Conservation (phyloP, 2,797 vertebrate species). For the Sphaeramia orbicularis region DNA sequence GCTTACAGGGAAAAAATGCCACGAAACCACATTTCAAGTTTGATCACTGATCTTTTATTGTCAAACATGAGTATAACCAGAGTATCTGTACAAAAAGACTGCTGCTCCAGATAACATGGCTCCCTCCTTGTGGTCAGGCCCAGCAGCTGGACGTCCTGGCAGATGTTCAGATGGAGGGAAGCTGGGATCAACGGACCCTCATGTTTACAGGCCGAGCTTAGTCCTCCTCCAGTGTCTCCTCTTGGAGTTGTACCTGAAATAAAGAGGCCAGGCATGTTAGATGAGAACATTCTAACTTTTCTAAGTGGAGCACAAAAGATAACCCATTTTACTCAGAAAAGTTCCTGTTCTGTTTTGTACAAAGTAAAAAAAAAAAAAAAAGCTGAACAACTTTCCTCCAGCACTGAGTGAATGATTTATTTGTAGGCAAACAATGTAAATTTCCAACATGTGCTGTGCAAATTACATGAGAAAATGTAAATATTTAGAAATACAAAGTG, state of each 20-base stretch:
- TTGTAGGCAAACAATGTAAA: too few relatives aligned
- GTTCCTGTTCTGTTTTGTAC: too few relatives aligned
- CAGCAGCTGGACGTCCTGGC: slow-evolving; percentile 70
- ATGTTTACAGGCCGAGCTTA: slow-evolving; percentile 89
- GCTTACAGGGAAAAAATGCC: neutral
- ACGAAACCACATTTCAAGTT: slow-evolving; percentile 31
- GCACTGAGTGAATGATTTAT: too few relatives aligned
- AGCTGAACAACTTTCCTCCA: too few relatives aligned
- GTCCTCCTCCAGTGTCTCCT: slow-evolving; percentile 97
- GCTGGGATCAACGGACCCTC: slow-evolving; percentile 45
- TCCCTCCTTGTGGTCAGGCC: slow-evolving; percentile 56
- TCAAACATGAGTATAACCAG: slow-evolving; percentile 80
- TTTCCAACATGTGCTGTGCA: too few relatives aligned
- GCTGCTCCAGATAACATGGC: slow-evolving; percentile 72
- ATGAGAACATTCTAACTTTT: neutral
- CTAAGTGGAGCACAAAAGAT: too few relatives aligned
- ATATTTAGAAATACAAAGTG: too few relatives aligned
- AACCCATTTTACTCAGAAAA: too few relatives aligned
- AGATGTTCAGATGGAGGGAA: slow-evolving; percentile 43
- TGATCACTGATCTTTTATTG: slow-evolving; percentile 84
- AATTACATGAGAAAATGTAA: too few relatives aligned
- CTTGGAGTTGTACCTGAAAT: slow-evolving; percentile 94
- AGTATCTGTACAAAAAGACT: slow-evolving; percentile 85
- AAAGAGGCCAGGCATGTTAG: slow-evolving; percentile 1
- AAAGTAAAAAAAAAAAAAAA: too few relatives aligned